Conservation (phyloP, 2,797 vertebrate genomes). For the Furcifer pardalis region DNA sequence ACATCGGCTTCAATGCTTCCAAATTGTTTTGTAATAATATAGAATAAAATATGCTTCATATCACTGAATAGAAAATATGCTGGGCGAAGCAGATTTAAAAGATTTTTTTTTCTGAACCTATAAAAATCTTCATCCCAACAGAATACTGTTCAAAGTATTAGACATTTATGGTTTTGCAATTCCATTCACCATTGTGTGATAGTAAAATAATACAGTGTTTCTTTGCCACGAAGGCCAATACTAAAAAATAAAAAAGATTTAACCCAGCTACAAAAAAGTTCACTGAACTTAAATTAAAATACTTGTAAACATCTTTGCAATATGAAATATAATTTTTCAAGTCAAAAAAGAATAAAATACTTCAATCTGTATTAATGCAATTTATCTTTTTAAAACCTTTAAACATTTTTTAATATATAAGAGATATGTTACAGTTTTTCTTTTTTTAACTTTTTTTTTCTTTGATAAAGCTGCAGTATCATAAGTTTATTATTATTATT, state of each 20-base stretch:
- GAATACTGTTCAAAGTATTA: conserved; percentile 95
- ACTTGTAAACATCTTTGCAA: conserved; percentile 99
- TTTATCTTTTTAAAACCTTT: conserved; percentile 94
- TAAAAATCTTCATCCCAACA: conserved; percentile 94
- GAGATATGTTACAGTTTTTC: conserved; percentile 89
- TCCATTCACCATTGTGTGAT: conserved; percentile 87
- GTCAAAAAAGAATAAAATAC: conserved; percentile 99
- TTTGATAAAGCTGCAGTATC: conserved; percentile 90
- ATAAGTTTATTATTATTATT: conserved; percentile 55
- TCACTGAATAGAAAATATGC: conserved; percentile 99
- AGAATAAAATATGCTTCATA: conserved; percentile 99
- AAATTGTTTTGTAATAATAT: conserved; percentile 93
- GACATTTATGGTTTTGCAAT: conserved; percentile 83
- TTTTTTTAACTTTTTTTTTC: conserved; percentile 51
- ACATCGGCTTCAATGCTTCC: conserved; percentile 92
- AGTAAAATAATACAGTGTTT: conserved; percentile 99
- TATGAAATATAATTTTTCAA: conserved; percentile 99
- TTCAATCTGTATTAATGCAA: conserved; percentile 98
- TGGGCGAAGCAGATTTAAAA: conserved; percentile 94
- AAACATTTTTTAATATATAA: conserved; percentile 88
- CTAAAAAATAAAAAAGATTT: conserved; percentile 95
- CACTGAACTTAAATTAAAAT: conserved; percentile 99
- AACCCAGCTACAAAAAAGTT: conserved; percentile 99
- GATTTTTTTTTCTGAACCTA: conserved; percentile 91
- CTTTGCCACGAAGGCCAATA: conserved; percentile 92